Conservation (phyloP, 2,888 invertebrate genomes). For the Keiferia lycopersicella region DNA sequence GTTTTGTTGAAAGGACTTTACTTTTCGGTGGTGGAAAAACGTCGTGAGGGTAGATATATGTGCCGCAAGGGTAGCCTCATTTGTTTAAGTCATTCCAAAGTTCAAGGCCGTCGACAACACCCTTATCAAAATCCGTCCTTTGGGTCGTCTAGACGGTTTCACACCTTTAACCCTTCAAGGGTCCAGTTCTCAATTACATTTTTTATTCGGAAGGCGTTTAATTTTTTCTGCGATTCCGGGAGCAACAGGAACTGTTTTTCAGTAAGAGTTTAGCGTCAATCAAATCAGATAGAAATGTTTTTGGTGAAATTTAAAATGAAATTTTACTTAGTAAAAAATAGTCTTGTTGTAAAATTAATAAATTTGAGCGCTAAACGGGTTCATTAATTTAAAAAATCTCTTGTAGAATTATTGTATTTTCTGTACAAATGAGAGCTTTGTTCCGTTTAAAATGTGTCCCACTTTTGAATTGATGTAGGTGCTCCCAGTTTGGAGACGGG, state of each 20-base stretch:
- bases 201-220: conserved; percentile 46
- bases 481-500: conserved; percentile 16
- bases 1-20: conserved; percentile 35
- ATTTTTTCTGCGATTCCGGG: conserved; percentile 16
- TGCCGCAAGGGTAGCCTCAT: conserved; percentile 60
- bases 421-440: conserved; percentile 25
- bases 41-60: conserved; percentile 39
- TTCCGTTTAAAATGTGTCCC: conserved; percentile 24
- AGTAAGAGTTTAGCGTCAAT: no score
- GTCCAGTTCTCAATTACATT: conserved; percentile 64
- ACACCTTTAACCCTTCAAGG: conserved; percentile 74
- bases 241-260: neutral
- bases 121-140: conserved; percentile 76
- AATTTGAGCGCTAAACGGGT: neutral
- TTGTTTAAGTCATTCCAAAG: conserved; percentile 74
- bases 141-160: conserved; percentile 78
- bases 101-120: conserved; percentile 76
- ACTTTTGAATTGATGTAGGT: conserved; percentile 8
- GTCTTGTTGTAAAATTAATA: no score
- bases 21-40: conserved; percentile 39
- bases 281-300: no score
- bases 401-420: conserved; percentile 8
- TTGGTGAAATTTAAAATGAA: no score
- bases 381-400: conserved; percentile 8
- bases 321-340: no score